These are phyloP conservation scores for Dicyrtomina minuta DNA, from an alignment of 2,888 invertebrate genomes.

Conservation along the genomic window DNA sequence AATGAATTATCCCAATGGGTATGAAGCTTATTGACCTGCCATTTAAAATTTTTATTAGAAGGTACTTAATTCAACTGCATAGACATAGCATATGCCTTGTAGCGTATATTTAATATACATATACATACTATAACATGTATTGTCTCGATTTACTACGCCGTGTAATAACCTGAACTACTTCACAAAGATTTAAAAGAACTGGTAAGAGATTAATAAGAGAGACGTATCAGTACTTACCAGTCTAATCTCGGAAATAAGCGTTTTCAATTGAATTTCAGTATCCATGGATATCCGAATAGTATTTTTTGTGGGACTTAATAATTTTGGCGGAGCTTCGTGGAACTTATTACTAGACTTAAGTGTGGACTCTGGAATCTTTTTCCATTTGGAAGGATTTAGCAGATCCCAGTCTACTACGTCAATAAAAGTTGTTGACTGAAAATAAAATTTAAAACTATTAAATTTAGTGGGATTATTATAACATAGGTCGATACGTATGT, in stretches of 20 bases:
- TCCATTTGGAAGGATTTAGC: conserved; percentile 44
- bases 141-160: too few species aligned
- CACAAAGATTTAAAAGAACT: too few species aligned
- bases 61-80: too few species aligned
- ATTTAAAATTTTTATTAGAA: too few species aligned
- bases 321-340: conserved; percentile 5
- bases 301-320: conserved; percentile 22
- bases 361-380: conserved; percentile 33
- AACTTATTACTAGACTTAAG: conserved; percentile 7
- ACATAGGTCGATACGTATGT: neutral
- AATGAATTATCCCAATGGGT: conserved; percentile 39
- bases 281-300: conserved; percentile 27
- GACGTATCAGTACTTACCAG: conserved; percentile 16
- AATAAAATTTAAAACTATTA: neutral
- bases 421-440: conserved; percentile 34
- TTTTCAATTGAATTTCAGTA: conserved; percentile 36
- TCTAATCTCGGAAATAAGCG: conserved; percentile 31
- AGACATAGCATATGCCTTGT: too few species aligned
- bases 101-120: neutral
- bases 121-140: too few species aligned
- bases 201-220: too few species aligned
- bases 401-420: conserved; percentile 41
- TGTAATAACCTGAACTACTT: too few species aligned
- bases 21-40: conserved; percentile 27
- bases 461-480: conserved; percentile 5